Evolutionary conservation across 2,888 invertebrate species (phyloP).

Genomic region (Loripinus fragilis): DNA sequence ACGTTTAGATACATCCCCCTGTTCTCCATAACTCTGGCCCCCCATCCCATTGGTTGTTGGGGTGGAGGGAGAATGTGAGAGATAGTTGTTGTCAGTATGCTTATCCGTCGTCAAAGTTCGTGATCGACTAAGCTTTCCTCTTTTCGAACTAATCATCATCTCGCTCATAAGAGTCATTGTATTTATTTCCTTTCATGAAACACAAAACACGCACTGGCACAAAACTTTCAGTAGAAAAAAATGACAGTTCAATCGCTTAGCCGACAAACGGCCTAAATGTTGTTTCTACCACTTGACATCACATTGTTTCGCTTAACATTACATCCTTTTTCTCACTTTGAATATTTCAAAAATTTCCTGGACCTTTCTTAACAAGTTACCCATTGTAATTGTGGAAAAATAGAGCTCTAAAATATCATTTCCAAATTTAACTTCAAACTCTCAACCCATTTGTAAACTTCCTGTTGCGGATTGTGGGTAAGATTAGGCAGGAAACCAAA

Average conservation of each 20-base stretch:
- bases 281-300: slow-evolving; percentile 1
- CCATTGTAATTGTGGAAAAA: not conserved
- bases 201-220: no score
- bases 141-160: slow-evolving; percentile 49
- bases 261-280: slow-evolving; percentile 19
- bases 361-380: not conserved
- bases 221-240: no score
- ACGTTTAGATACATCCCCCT: not conserved
- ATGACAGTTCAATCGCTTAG: not conserved
- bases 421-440: slow-evolving; percentile 21
- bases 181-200: slow-evolving; percentile 3
- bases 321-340: not conserved
- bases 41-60: not conserved
- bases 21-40: not conserved
- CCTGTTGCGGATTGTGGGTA: slow-evolving; percentile 50
- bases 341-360: not conserved
- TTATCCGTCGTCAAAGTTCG: slow-evolving; percentile 52
- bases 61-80: slow-evolving; percentile 34
- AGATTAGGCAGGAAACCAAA: no score
- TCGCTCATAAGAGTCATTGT: slow-evolving; percentile 57
- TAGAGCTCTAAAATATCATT: slow-evolving; percentile 5
- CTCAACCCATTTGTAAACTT: slow-evolving; percentile 58
- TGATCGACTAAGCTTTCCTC: slow-evolving; percentile 51
- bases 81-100: slow-evolving; percentile 18
- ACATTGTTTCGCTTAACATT: not conserved